Percentiles rank a stretch among this genome's conserved stretches.
Conservation (phyloP, 35 echinoderm and acorn worm species). For the Ophioderma brevispina region DNA sequence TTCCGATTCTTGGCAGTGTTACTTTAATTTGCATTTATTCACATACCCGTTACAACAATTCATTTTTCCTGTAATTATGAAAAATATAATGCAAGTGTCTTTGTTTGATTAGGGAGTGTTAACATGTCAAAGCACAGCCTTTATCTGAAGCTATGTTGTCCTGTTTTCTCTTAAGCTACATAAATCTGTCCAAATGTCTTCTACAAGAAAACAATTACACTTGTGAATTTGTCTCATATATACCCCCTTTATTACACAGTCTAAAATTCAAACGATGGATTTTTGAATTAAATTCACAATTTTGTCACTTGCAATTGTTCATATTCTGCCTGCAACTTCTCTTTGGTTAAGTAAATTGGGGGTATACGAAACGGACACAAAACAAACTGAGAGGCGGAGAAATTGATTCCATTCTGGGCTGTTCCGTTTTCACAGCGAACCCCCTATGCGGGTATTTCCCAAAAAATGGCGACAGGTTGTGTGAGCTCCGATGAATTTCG, state of each 20-base stretch:
- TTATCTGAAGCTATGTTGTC: background rate
- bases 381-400: slow-evolving; percentile 55
- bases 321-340: background rate
- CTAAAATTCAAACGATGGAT: background rate
- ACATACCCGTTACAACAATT: too few relatives aligned
- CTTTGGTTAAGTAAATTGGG: slow-evolving; percentile 20
- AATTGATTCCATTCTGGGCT: slow-evolving; percentile 38
- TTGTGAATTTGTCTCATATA: slow-evolving; percentile 8
- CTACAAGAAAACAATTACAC: background rate
- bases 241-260: background rate
- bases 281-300: background rate
- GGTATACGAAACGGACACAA: slow-evolving; percentile 38
- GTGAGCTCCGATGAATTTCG: slow-evolving; percentile 23
- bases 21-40: too few relatives aligned
- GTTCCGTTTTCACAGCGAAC: background rate
- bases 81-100: background rate
- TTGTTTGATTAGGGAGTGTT: background rate
- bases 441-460: background rate
- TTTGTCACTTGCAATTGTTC: slow-evolving; percentile 12
- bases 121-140: background rate
- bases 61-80: background rate
- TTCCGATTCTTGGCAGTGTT: too few relatives aligned
- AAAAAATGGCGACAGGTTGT: slow-evolving; percentile 24
- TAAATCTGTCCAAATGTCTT: background rate
- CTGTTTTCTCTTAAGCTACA: background rate